phyloP scores from a whole-genome alignment of 2,888 invertebrate genomes.

The Lutraria lutraria region DNA sequence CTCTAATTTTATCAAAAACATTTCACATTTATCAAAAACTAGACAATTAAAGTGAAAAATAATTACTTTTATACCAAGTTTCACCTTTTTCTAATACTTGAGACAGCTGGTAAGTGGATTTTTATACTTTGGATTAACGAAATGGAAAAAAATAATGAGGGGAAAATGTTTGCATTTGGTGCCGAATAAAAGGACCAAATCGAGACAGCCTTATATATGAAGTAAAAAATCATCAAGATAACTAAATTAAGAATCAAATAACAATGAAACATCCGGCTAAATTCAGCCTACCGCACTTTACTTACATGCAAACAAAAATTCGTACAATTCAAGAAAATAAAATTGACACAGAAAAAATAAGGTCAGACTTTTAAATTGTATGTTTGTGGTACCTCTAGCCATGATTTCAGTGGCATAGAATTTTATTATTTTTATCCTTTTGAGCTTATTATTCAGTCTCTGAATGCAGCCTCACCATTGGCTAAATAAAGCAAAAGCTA shows the following conservation, averaged over 20 bases:
- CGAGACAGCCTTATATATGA: not conserved
- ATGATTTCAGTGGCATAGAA: too few species aligned
- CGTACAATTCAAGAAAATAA: too few species aligned
- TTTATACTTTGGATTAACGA: not conserved
- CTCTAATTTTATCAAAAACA: slow-evolving; percentile 21
- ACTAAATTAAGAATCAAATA: not conserved
- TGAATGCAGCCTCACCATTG: too few species aligned
- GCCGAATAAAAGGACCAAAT: not conserved
- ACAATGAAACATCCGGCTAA: too few species aligned
- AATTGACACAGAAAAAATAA: too few species aligned
- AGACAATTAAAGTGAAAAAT: slow-evolving; percentile 6
- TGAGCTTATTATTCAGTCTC: too few species aligned
- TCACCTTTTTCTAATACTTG: not conserved
- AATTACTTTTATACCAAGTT: not conserved
- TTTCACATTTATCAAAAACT: slow-evolving; percentile 18
- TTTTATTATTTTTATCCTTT: too few species aligned
- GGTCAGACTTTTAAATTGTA: too few species aligned
- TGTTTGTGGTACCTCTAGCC: too few species aligned
- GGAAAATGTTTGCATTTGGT: not conserved
- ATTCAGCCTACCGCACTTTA: too few species aligned
- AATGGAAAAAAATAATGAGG: not conserved
- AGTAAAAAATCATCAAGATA: not conserved
- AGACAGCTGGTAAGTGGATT: not conserved
- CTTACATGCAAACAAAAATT: too few species aligned
- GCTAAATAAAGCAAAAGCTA: too few species aligned